These are phyloP conservation scores for Pinna nobilis DNA, from an alignment of 1,140 invertebrate genomes.

Conservation along the genomic window DNA sequence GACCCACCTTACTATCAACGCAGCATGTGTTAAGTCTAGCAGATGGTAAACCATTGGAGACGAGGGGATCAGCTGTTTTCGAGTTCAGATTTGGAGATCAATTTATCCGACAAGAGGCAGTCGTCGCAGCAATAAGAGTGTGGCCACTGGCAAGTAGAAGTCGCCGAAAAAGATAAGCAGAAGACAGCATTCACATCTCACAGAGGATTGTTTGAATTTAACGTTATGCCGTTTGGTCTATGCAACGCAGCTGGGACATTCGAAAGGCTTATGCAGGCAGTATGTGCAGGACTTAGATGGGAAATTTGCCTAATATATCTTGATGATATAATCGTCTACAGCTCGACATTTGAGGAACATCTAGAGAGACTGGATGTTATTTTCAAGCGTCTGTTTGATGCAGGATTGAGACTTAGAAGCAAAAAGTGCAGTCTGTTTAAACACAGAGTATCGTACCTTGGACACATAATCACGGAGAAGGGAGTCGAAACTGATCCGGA, in stretches of 20 bases:
- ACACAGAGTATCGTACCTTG: conserved; percentile 41
- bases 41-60: neutral
- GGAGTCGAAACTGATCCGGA: conserved; percentile 54
- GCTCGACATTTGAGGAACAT: conserved; percentile 17
- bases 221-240: conserved; percentile 19
- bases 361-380: conserved; percentile 50
- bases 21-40: neutral
- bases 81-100: neutral
- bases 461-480: conserved; percentile 50
- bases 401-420: conserved; percentile 41
- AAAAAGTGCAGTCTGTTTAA: conserved; percentile 43
- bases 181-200: conserved; percentile 26
- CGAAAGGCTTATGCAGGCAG: neutral
- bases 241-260: conserved; percentile 17
- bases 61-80: neutral
- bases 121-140: neutral
- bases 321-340: neutral
- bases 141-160: neutral
- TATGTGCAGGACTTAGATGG: neutral
- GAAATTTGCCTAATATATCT: neutral
- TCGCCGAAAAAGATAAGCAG: neutral
- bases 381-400: conserved; percentile 48
- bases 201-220: conserved; percentile 17
- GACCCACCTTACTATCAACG: neutral
- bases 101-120: neutral